Evolutionary conservation across 2,888 invertebrate species (phyloP), one percentile per base, ranked within the genome.

Genomic region (Cataglyphis altisquamis): DNA sequence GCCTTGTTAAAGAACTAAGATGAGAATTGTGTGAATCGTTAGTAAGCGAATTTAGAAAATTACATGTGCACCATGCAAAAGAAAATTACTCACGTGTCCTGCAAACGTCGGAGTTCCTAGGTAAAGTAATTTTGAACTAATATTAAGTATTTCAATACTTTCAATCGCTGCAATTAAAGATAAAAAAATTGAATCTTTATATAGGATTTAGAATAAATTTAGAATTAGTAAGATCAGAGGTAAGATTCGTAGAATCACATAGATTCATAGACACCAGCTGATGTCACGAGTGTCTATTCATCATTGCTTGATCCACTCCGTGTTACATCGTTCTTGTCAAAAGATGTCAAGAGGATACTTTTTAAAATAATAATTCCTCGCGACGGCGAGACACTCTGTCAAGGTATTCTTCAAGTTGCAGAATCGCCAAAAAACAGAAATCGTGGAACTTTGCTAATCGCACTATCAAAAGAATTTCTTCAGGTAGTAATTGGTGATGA

Each of bases 301-400:
- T 32, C 57, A n/a, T 60, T 8, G 41, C 68, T 60, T 78, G 32
- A 78, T 68, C 29, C 78, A 68, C 68, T 78, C 18, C 5, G 18
- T 32, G 15, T 29, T 32, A 32, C 15, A 68, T 60, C 8, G 12
- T 9, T 4, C 21, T 39, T 25, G 25, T 25, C 12, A 66, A 21
- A 48, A 21, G 10, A 15, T 41, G 8, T 68, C 32, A 60, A 25
- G 18, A 57, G 60, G 18, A 45, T 66, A 66, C 41, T 66, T 67
- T 10, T n/a, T 15, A 3, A 45, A 60, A 32, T 25, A 9, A 63
- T 67, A n/a, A 63, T 39, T 9, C 41, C 39, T 55, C 29, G 36
- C 45, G 25, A 21, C 25, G 66, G 4, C 57, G 41, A 10, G 41
- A 10, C 15, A 48, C n/a, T 29, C 9, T 9, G 29, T 48, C 48